Percentiles rank a stretch among this genome's conserved stretches.
Evolutionary conservation across 2,888 invertebrate genomes (phyloP).

Genomic region (Thymelicus acteon): DNA sequence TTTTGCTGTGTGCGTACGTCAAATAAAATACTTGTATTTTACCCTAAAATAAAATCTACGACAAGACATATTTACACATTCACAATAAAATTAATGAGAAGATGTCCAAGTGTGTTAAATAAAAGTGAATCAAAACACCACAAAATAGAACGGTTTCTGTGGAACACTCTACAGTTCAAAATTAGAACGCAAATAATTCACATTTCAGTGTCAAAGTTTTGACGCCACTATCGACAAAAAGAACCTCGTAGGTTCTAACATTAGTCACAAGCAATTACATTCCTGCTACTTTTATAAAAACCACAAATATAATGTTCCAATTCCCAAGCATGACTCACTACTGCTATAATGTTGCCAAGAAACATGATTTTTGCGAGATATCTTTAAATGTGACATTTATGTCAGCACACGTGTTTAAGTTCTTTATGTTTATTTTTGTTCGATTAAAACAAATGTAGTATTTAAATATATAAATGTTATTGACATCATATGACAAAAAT

Average conservation of each 20-base stretch:
- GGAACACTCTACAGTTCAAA: constrained; percentile 2
- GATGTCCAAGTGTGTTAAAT: constrained; percentile 10
- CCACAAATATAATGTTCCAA: constrained; percentile 63
- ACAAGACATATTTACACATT: not conserved
- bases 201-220: constrained; percentile 19
- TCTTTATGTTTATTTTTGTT: no score
- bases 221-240: constrained; percentile 25
- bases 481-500: no score
- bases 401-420: constrained; percentile 14
- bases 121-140: no score
- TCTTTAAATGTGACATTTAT: constrained; percentile 38
- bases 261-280: constrained; percentile 60
- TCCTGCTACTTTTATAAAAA: constrained; percentile 43
- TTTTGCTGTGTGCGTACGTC: no score
- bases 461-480: no score
- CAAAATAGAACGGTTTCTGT: constrained; percentile 17
- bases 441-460: no score
- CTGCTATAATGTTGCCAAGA: constrained; percentile 19
- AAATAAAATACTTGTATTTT: no score
- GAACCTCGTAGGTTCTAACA: constrained; percentile 52
- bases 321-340: constrained; percentile 61
- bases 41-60: not conserved
- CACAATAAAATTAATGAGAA: constrained; percentile 6
- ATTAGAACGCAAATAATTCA: constrained; percentile 17
- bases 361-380: constrained; percentile 15